Conservation (phyloP, 2,888 invertebrate genomes). For the Eustalomyia histrio region DNA sequence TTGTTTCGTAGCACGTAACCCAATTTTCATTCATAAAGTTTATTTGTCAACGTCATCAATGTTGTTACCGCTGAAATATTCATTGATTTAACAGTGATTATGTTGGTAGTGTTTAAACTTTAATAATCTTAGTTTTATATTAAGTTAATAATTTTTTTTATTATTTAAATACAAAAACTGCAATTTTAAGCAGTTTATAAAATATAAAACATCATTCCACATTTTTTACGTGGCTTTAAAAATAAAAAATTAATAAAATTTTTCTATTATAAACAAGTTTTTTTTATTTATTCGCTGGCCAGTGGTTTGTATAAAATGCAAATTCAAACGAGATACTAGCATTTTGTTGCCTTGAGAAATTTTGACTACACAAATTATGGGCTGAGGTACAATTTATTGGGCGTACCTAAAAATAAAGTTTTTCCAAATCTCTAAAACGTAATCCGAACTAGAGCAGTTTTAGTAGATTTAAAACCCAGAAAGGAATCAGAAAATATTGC, state of each 20-base stretch:
- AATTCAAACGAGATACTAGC: no score
- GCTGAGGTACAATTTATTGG: no score
- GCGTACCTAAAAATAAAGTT: no score
- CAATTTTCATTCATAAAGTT: conserved; percentile 64
- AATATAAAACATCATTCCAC: conserved; percentile 45
- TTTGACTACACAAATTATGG: no score
- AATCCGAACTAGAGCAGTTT: no score
- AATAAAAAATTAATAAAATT: conserved; percentile 24
- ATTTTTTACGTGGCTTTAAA: conserved; percentile 51
- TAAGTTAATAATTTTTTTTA: conserved; percentile 42
- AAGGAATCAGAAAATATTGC: no score
- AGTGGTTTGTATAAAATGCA: no score
- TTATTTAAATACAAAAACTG: conserved; percentile 3
- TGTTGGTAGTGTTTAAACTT: conserved; percentile 36
- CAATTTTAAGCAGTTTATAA: conserved; percentile 15
- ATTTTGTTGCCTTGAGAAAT: no score
- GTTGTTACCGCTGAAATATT: conserved; percentile 39
- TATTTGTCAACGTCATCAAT: conserved; percentile 71
- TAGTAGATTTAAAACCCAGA: no score
- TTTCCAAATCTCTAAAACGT: no score
- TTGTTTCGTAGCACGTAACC: conserved; percentile 54
- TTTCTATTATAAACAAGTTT: neutral
- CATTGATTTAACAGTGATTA: conserved; percentile 47
- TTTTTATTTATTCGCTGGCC: no score
- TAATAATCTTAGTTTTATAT: conserved; percentile 47